Percentiles rank a stretch among this genome's conserved stretches.
Conservation (phyloP, 2,113 vertebrate species). For the Pelusios castaneus region DNA sequence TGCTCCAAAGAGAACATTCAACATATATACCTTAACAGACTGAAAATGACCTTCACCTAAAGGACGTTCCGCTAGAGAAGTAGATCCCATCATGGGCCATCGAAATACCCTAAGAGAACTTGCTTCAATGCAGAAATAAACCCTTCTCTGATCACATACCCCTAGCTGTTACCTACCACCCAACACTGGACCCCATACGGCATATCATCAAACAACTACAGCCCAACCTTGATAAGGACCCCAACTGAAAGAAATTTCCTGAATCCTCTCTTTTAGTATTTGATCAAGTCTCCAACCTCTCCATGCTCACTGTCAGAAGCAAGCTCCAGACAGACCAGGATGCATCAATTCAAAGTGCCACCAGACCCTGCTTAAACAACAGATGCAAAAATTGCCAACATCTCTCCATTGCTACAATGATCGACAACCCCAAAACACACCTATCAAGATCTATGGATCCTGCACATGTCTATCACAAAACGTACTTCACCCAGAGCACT, state of each 20-base stretch:
- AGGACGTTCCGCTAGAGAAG: background rate
- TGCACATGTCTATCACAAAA: background rate
- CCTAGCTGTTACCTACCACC: background rate
- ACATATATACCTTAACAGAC: no score
- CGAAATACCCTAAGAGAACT: background rate
- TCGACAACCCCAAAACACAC: background rate
- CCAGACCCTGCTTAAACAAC: background rate
- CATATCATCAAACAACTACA: background rate
- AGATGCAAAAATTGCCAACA: background rate
- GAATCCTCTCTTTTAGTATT: background rate
- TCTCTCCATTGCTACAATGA: background rate
- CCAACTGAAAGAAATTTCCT: background rate
- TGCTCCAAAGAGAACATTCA: no score
- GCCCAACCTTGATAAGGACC: background rate
- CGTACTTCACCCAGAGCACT: background rate
- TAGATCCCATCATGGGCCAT: background rate
- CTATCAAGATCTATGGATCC: background rate
- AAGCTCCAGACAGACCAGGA: background rate
- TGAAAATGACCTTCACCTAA: background rate
- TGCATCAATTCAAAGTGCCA: background rate
- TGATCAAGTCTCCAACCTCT: background rate
- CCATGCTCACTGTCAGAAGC: background rate
- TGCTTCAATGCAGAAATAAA: background rate
- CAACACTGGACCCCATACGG: background rate
- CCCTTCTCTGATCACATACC: no score